Base-by-base conservation (phyloP, 2,888 invertebrate species). In the Ectemnius continuus region DNA sequence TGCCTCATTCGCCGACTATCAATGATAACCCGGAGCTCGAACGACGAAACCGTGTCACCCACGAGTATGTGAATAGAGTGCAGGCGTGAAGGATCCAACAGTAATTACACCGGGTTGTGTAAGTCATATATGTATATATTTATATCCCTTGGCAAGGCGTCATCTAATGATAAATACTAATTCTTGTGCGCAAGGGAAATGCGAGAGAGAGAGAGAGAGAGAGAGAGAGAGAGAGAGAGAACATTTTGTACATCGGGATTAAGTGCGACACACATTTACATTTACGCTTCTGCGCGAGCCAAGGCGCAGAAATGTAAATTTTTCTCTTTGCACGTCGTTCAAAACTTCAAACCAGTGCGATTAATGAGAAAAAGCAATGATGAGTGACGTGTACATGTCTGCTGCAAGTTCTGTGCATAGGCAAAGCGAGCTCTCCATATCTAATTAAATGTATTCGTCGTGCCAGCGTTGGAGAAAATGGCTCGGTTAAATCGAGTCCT, bases 271-370 rank as follows among this genome's bases (percentile, higher is more conserved):
- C 79, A 79, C 73, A 76, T 70, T 74, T 79, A 70, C 78, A 68
- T 70, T 69, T 68, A 67, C 79, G 70, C 52, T 70, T 45, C 62
- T 59, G 26, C 47, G 66, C 59, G 13, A 57, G 6, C 23, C 47
- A 47, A 45, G 59, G 26, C 66, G 20, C 47, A 66, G 46, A 66
- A 47, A 59, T 58, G 66, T 56, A 62, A 70, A 64, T 71, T 36
- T 36, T 36, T 62, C 59, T 67, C 63, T 66, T 70, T 67, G 71
- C 70, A 74, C 73, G 59, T 78, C 65, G 83, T 66, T 70, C 74
- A 78, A 78, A 82, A 83, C 72, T 70, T 61, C 70, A 83, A 82
- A 78, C 78, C 76, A 83, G 76, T 83, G 81, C 82, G 70, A 75
- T 76, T 75, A 80, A 83, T 81, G 71, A 69, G 62, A 28, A 65